These are phyloP conservation scores for Prolemur simus DNA, from an alignment of 2,113 vertebrate genomes.

Conservation along the genomic window DNA sequence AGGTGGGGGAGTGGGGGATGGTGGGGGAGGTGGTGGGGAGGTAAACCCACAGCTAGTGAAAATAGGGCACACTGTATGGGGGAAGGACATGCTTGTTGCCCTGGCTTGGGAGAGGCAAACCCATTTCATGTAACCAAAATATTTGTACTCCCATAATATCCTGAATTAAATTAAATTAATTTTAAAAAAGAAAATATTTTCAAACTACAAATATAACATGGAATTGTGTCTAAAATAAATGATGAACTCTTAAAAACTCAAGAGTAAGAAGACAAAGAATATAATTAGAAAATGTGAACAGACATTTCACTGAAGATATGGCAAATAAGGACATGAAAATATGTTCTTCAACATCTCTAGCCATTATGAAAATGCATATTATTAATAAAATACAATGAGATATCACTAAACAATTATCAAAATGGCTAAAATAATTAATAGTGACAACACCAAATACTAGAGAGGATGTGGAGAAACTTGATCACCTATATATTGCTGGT, in stretches of 20 bases:
- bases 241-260: not conserved
- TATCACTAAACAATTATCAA: not conserved
- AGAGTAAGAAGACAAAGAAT: not conserved
- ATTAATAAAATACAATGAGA: not conserved
- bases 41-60: no score
- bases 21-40: no score
- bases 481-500: not conserved
- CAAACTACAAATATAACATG: not conserved
- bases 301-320: not conserved
- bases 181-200: not conserved
- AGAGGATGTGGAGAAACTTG: not conserved
- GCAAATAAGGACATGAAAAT: not conserved
- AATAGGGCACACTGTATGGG: no score
- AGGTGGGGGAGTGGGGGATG: no score
- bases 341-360: not conserved
- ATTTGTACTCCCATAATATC: no score
- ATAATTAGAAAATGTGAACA: not conserved
- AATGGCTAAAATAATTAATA: not conserved
- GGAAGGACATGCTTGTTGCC: no score
- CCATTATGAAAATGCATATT: not conserved
- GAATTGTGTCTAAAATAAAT: not conserved
- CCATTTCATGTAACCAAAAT: no score
- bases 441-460: not conserved
- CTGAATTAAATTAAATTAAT: no score
- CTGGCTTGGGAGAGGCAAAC: no score